Percentiles rank a stretch among this genome's conserved stretches.
These are phyloP conservation scores for honey bee (Apis mellifera) DNA, from an alignment of 1,140 invertebrate species.

Conservation along the genomic window Amel_HAv3.1 CM009931.2:15000001-15000500, in stretches of 20 bases:
- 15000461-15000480: not conserved
- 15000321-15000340: constrained; percentile 15
- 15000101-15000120: too few species aligned
- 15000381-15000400: constrained; percentile 1
- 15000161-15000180: not conserved
- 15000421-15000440: not conserved
- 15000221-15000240: too few species aligned
- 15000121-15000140: not conserved
- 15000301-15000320: not conserved
- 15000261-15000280: too few species aligned
- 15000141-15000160: too few species aligned
- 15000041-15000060: not conserved
- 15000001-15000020: constrained; percentile 55
- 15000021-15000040: constrained; percentile 16
- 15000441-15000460: not conserved
- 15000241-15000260: too few species aligned
- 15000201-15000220: too few species aligned
- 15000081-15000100: not conserved
- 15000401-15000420: not conserved
- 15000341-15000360: not conserved
- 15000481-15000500: not conserved
- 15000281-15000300: too few species aligned
- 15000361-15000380: not conserved
- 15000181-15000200: too few species aligned
- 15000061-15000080: constrained; percentile 13